These are phyloP conservation scores for Muscina levida DNA, from an alignment of 2,888 invertebrate genomes.

Conservation along the genomic window DNA sequence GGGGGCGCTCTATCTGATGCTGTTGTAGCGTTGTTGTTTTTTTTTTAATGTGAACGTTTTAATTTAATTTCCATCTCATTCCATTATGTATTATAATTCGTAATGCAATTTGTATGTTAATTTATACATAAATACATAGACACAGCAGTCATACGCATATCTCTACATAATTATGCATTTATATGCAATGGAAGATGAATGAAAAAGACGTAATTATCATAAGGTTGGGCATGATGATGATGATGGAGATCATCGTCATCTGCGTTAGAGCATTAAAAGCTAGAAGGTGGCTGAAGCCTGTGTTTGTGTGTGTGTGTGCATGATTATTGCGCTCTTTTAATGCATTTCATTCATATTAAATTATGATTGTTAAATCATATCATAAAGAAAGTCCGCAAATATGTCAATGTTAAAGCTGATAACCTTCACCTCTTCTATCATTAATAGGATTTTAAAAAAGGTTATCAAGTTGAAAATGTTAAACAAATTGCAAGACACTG, in stretches of 20 bases:
- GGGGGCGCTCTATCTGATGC: too few species aligned
- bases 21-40: too few species aligned
- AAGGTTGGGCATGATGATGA: too few species aligned
- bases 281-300: too few species aligned
- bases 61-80: constrained; percentile 17
- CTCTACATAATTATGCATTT: constrained; percentile 9
- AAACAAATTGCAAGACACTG: too few species aligned
- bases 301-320: too few species aligned
- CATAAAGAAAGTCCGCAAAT: neutral
- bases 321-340: neutral
- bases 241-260: too few species aligned
- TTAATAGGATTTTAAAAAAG: too few species aligned
- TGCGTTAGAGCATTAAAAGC: too few species aligned
- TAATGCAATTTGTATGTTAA: constrained; percentile 14
- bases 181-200: neutral
- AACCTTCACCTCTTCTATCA: neutral
- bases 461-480: too few species aligned
- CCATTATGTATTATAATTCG: constrained; percentile 15
- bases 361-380: constrained; percentile 12
- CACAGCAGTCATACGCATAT: neutral
- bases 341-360: constrained; percentile 17
- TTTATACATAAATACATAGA: neutral
- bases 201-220: neutral
- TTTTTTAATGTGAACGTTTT: neutral
- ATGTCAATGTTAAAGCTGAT: neutral